A percentile compares a stretch with the other conserved stretches of the same genome.
Evolutionary conservation across 2,888 invertebrate genomes (phyloP).

Genomic region (Schizotus pectinicornis): DNA sequence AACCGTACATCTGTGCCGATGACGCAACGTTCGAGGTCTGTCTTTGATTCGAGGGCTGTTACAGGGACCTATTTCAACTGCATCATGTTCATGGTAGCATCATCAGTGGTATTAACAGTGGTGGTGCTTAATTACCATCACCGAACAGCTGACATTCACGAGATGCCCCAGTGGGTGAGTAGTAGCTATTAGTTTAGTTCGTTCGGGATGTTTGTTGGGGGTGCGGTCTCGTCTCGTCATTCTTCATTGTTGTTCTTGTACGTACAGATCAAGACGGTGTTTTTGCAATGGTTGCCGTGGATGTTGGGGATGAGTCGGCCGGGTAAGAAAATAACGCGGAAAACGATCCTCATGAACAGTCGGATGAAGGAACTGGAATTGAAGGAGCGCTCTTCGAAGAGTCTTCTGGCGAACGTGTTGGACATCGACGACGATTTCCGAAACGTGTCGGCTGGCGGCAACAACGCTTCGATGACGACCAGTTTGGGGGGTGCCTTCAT

Average conservation of each 20-base stretch:
- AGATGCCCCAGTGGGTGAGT: constrained; percentile 96
- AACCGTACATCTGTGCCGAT: constrained; percentile 6
- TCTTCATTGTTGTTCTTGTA: constrained; percentile 27
- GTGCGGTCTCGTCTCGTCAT: background rate
- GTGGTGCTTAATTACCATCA: constrained; percentile 98
- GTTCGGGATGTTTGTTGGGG: too few species aligned
- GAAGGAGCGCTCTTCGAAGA: constrained; percentile 92
- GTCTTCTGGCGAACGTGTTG: constrained; percentile 90
- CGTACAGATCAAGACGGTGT: constrained; percentile 85
- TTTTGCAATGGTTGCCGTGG: constrained; percentile 98
- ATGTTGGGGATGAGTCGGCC: constrained; percentile 94
- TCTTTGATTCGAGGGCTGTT: constrained; percentile 43
- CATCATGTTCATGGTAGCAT: constrained; percentile 99
- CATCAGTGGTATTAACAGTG: constrained; percentile 95
- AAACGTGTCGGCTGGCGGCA: constrained; percentile 70
- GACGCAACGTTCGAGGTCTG: constrained; percentile 19
- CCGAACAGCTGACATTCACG: constrained; percentile 94
- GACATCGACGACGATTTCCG: constrained; percentile 96
- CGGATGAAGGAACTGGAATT: constrained; percentile 92
- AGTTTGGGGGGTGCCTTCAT: constrained; percentile 64
- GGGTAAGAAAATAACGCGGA: constrained; percentile 90
- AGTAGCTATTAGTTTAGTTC: constrained; percentile 32
- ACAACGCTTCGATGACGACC: constrained; percentile 55
- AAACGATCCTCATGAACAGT: constrained; percentile 88
- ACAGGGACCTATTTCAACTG: constrained; percentile 97